Conservation (phyloP, 2,797 vertebrate genomes). For the Distichodus sexfasciatus region DNA sequence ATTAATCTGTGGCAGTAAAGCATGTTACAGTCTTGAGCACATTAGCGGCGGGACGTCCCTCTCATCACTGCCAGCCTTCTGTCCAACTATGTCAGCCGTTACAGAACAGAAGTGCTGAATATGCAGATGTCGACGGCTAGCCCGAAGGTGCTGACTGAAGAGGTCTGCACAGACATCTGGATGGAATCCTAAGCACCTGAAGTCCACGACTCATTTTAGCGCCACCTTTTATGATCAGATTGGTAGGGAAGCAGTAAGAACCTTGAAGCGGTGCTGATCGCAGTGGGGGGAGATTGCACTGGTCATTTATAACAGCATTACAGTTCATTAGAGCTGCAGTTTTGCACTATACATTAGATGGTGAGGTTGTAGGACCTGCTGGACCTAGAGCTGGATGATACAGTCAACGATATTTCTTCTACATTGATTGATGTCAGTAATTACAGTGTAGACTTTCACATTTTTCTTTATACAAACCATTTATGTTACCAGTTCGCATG, state of each 20-base stretch:
- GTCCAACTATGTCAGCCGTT: constrained; percentile 55
- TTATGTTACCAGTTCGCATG: too few species aligned
- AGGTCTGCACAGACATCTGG: constrained; percentile 12
- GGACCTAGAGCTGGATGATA: too few species aligned
- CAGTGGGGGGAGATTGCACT: not conserved
- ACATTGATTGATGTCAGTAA: too few species aligned
- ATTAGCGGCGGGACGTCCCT: constrained; percentile 4
- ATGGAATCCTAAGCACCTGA: constrained; percentile 14
- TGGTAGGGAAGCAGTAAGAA: not conserved
- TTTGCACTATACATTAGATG: too few species aligned
- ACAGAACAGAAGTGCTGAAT: constrained; percentile 55
- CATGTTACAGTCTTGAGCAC: constrained; percentile 2
- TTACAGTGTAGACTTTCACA: too few species aligned
- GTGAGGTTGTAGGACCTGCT: too few species aligned
- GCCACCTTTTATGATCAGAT: constrained; percentile 9
- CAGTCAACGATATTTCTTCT: too few species aligned
- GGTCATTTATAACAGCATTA: too few species aligned
- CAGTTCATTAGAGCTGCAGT: too few species aligned
- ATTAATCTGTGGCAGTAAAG: constrained; percentile 19
- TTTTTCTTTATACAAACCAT: too few species aligned
- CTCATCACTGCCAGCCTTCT: constrained; percentile 10
- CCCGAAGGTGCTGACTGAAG: constrained; percentile 48
- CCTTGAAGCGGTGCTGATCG: not conserved
- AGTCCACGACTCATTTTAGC: not conserved
- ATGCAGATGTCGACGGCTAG: constrained; percentile 63